These are phyloP conservation scores for Epinephelus moara DNA, from an alignment of 2,113 vertebrate genomes.

Conservation along the genomic window DNA sequence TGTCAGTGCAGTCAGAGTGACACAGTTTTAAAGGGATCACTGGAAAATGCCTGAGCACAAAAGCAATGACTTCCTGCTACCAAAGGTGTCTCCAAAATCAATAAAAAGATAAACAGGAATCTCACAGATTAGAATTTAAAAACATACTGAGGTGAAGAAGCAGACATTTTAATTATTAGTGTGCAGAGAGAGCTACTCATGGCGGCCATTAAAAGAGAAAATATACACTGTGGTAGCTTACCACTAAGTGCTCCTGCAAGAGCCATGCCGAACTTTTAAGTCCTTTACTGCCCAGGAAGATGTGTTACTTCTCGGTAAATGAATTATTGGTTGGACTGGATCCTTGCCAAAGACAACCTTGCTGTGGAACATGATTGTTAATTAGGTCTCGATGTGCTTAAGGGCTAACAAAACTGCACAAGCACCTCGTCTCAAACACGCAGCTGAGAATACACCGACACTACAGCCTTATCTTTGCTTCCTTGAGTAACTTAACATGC, in stretches of 20 bases:
- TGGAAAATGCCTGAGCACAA: constrained; percentile 37
- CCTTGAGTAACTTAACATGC: constrained; percentile 54
- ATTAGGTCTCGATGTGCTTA: constrained; percentile 79
- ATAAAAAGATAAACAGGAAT: constrained; percentile 58
- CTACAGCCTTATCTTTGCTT: constrained; percentile 48
- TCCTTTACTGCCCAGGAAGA: constrained; percentile 74
- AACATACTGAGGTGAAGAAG: constrained; percentile 51
- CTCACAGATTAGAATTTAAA: constrained; percentile 56
- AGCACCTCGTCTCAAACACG: constrained; percentile 68
- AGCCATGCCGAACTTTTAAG: constrained; percentile 71
- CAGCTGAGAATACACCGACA: constrained; percentile 54
- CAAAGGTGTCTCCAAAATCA: constrained; percentile 46
- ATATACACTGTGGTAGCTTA: constrained; percentile 67
- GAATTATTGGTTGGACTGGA: constrained; percentile 77
- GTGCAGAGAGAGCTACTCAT: constrained; percentile 57
- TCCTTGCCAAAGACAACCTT: constrained; percentile 76
- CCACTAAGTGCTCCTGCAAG: constrained; percentile 71
- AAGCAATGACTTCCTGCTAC: constrained; percentile 5
- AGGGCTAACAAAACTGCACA: constrained; percentile 78
- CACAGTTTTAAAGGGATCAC: constrained; percentile 32
- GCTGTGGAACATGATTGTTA: constrained; percentile 76
- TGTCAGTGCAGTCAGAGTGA: constrained; percentile 25
- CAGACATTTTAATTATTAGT: constrained; percentile 65
- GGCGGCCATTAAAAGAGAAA: constrained; percentile 66
- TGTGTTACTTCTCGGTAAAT: constrained; percentile 71